A percentile compares a stretch with the other conserved stretches of the same genome.
Conservation (phyloP, 2,888 invertebrate genomes). For the Leptopilina syphax region DNA sequence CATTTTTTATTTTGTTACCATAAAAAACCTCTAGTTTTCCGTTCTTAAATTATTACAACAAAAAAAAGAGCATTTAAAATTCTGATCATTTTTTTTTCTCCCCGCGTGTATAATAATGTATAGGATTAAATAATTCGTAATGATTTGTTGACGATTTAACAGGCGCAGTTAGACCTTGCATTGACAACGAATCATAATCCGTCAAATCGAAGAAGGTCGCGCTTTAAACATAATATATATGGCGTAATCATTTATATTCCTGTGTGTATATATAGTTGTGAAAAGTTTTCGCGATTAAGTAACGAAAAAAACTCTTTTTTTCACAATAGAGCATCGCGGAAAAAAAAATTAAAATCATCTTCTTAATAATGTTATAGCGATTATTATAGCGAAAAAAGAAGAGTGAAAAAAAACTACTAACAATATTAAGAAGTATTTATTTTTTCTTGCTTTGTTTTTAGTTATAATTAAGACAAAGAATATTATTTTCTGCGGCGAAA, state of each 20-base stretch:
- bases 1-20: too few species aligned
- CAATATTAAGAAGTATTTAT: too few species aligned
- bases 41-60: neutral
- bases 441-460: too few species aligned
- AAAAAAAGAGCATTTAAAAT: neutral
- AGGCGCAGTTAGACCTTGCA: constrained; percentile 32
- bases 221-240: neutral
- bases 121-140: neutral
- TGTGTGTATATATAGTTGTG: neutral
- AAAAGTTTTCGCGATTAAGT: constrained; percentile 27
- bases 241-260: constrained; percentile 16
- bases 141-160: constrained; percentile 17
- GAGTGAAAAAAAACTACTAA: too few species aligned
- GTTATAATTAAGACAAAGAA: too few species aligned
- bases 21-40: too few species aligned
- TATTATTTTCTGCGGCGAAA: too few species aligned
- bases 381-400: too few species aligned
- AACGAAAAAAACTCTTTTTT: neutral
- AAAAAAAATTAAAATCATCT: neutral
- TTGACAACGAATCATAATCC: constrained; percentile 31
- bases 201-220: constrained; percentile 35
- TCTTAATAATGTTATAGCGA: neutral
- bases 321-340: neutral
- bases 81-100: neutral
- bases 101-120: neutral